Base-by-base conservation (phyloP, 2,797 vertebrate species). In the Champsocephalus gunnari region DNA sequence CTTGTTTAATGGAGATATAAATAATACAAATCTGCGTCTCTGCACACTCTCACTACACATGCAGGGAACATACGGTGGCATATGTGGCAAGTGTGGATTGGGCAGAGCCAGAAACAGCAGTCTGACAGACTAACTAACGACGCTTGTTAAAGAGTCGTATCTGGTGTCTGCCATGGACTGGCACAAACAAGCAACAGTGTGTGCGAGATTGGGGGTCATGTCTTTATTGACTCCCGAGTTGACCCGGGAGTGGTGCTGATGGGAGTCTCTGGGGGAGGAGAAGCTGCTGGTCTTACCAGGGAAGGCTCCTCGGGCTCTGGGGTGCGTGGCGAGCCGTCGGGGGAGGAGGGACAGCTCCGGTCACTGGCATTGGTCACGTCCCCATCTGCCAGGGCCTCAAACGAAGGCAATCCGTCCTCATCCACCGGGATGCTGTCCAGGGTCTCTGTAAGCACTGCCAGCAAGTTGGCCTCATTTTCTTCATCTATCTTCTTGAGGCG, bases 391-490 rank as follows among this genome's bases (percentile, higher is more conserved):
- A 99, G 95, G 77, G 98, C 97, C 93, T 98, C 98, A 93, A 99
- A 99, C 71, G 98, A 99, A 96, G 97, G 98, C 94, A 99, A 95
- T 95, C 97, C 98, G 96, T 99, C 97, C 95, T 99, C 98, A 92
- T 99, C 98, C 96, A 99, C 97, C 53, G 98, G 98, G 95, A 99
- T 98, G 94, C 97, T 99, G 95, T 99, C 98, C 96, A 99, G 94
- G 78, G 98, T 99, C 94, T 99, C 98, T 89, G 98, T 99, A 92
- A 99, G 97, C 92, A 98, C 98, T 73, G 98, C 98, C 95, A 99
- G 96, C 95, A 99, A 96, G 96, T 99, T 99, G 84, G 97, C 98
- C 95, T 99, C 98, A 84, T 97, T 99, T 94, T 99, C 98, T 95
- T 99, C 98, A 95, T 99, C 98, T 97, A 99, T 98, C 96, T 99